Conservation (phyloP, 2,113 vertebrate genomes). For the Tyrannus savana region DNA sequence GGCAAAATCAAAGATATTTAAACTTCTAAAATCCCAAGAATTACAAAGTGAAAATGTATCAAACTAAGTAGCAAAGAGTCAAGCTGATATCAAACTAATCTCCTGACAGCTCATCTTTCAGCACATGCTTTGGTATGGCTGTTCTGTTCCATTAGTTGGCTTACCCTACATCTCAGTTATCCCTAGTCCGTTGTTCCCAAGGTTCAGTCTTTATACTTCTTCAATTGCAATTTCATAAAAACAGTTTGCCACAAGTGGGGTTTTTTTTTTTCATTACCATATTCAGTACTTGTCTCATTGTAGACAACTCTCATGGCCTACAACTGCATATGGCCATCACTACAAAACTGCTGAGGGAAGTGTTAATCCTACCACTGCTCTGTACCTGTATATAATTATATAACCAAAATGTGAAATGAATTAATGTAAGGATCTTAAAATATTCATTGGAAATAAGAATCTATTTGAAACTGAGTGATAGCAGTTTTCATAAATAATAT, state of each 20-base stretch:
- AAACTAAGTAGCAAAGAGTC: neutral
- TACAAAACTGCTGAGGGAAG: neutral
- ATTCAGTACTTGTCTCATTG: neutral
- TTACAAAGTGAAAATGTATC: neutral
- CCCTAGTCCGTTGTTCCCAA: neutral
- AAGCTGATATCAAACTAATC: neutral
- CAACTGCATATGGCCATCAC: neutral
- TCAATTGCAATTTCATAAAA: neutral
- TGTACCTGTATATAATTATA: neutral
- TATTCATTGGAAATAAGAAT: neutral
- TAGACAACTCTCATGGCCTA: neutral
- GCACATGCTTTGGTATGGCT: neutral
- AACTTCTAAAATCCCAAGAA: neutral
- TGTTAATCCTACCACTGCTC: neutral
- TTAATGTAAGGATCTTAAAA: neutral
- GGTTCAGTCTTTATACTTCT: neutral
- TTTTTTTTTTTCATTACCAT: neutral
- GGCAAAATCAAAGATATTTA: neutral
- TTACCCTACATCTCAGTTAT: neutral
- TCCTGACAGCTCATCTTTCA: neutral
- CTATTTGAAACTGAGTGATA: neutral
- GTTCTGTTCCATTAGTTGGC: neutral
- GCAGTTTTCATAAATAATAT: neutral
- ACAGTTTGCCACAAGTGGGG: neutral
- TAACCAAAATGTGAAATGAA: neutral